Base-by-base conservation (phyloP, 2,797 vertebrate species). In the Cephalopachus bancanus region DNA sequence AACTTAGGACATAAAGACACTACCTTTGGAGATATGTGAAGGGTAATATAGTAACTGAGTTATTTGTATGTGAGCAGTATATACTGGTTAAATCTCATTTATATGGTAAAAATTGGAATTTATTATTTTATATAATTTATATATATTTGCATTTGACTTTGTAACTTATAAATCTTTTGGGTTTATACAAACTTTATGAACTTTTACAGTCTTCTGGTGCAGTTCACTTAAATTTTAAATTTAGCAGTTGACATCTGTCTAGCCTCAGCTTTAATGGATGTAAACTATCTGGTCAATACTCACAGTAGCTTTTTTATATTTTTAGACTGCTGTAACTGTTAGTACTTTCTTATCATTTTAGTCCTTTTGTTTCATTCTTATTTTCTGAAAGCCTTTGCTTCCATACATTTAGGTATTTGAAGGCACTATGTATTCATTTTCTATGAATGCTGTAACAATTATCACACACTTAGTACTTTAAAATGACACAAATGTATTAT, bases 341-440 rank as follows among this genome's bases (percentile, higher is more conserved):
- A n/a, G 8, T 74, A 67, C 20, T 81, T 90, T 59, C 24, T 53
- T 86, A 30, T 26, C 69, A 59, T 19, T 65, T 53, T 93, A 33
- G 62, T 74, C 4, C 81, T 65, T 87, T 57, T 5, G 14, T 79
- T 33, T 93, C n/a, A 83, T 87, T 92, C 26, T 93, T 95, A 59
- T 64, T 94, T 94, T 91, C 83, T 81, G 33, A 24, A 92, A 94
- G 51, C 3, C 62, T 78, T 95, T 55, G 16, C 44, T 95, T 78
- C 7, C 37, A 30, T 79, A 44, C 22, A 37, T 92, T 87, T 83
- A 65, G 92, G 49, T 93, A 72, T 83, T 84, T 71, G 44, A 86
- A 76, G 55, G 1, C 20, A 89, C 51, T 16, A 15, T n/a, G 4
- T 67, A 2, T 71, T 94, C 67, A 20, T 75, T 84, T 90, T 10